Evolutionary conservation across 2,888 invertebrate genomes (phyloP), one percentile per base, ranked within the genome.

Genomic region (Eledona agricola): DNA sequence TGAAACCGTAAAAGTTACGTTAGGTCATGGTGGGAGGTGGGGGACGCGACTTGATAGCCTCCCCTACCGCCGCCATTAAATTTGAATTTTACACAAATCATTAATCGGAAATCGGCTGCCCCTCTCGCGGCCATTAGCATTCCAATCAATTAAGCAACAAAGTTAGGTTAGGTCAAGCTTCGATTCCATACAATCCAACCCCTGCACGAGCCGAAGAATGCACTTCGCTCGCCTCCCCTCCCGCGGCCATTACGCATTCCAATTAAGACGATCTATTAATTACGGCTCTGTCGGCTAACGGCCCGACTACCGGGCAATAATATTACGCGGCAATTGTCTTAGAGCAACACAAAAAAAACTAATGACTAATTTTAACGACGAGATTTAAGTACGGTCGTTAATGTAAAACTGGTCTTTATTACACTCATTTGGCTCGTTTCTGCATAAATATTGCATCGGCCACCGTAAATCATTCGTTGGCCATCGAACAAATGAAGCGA

Each of bases 351-450:
- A 59, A 72, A 72, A 72, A 72, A 73, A 67, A 69, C 68, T 74
- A 74, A 74, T 73, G 71, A 70, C 70, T 72, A 73, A 74, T 73
- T 73, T 74, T 71, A 71, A 72, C 71, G 70, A 67, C 62, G 65
- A 64, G 66, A 62, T 72, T 73, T 74, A 72, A 73, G 67, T 67
- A 68, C 71, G 60, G 67, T 49, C 68, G 71, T 72, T 72, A 72
- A 73, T 71, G 66, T 62, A 61, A 69, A 71, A 69, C 69, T 63
- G 58, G 66, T 56, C 68, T 72, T 72, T 72, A 72, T 70, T 72
- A 67, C 70, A 66, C 67, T 67, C 70, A 68, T 69, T 70, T 69
- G 59, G 63, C 56, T 20, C 59, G 65, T 69, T 70, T 69, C 69
- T 69, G 67, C 72, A 69, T 70, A 64, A 62, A 62, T 63, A 66